A percentile compares a stretch with the other conserved stretches of the same genome.
Conservation (phyloP, 2,113 vertebrate genomes). For the Colaptes auratus region DNA sequence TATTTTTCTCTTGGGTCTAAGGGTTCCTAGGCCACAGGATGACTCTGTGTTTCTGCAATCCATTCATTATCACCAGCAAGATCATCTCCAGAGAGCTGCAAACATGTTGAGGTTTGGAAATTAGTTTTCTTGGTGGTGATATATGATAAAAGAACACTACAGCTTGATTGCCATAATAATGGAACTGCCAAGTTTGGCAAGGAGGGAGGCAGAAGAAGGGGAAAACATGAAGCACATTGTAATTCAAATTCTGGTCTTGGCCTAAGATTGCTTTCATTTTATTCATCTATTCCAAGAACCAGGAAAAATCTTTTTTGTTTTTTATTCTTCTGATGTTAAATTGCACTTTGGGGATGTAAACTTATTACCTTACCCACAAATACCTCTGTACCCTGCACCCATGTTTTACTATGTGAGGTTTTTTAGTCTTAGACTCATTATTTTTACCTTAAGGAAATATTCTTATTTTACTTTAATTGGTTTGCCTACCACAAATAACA, state of each 20-base stretch:
- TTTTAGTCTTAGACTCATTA: neutral
- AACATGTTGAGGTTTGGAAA: slow-evolving; percentile 42
- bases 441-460: slow-evolving; percentile 19
- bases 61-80: slow-evolving; percentile 19
- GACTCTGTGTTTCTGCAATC: slow-evolving; percentile 9
- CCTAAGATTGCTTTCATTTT: slow-evolving; percentile 47
- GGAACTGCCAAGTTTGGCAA: slow-evolving; percentile 15
- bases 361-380: neutral
- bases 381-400: neutral
- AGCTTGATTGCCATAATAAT: slow-evolving; percentile 62
- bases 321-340: neutral
- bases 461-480: slow-evolving; percentile 3
- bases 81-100: slow-evolving; percentile 17
- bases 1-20: neutral
- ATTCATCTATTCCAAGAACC: neutral
- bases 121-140: slow-evolving; percentile 52
- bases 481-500: neutral
- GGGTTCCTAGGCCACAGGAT: neutral
- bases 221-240: neutral
- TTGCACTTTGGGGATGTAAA: neutral
- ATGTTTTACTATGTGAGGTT: neutral
- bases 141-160: slow-evolving; percentile 21
- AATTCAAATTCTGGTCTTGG: slow-evolving; percentile 44
- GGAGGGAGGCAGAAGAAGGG: neutral
- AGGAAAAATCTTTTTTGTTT: slow-evolving; percentile 12